Evolutionary conservation across 2,113 vertebrate species (phyloP), one percentile per base, ranked within the genome.

Genomic region (Planiliza haematocheilus): DNA sequence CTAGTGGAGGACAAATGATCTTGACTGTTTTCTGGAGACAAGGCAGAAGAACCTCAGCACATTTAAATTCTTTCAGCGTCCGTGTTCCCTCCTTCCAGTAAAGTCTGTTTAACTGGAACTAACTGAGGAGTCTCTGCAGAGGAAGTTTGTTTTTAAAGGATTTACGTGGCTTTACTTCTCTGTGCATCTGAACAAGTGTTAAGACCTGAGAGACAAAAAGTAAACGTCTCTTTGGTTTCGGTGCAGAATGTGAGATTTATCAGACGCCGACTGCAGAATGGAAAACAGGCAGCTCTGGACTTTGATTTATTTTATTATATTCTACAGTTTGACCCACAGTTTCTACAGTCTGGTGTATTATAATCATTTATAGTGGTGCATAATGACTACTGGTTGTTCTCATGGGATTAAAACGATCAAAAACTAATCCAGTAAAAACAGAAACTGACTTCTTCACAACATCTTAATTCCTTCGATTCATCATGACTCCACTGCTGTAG

Each of bases 1-100:
- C 24, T 5, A 30, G 24, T 30, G 17, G 14, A 13, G 20, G 37
- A 41, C 13, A 30, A 37, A 53, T 37, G 46, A 5, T 5, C 4
- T 10, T 17, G 2, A 56, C 43, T 4, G 12, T 1, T 11, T 20
- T 7, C 21, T 10, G 45, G 30, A 24, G 8, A 46, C 69, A 49
- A n/a, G n/a, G n/a, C n/a, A n/a, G n/a, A n/a, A n/a, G n/a, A n/a
- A n/a, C n/a, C n/a, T n/a, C n/a, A n/a, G n/a, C 38, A 36, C 43
- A 73, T 79, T 67, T 57, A 20, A 7, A 65, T 53, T 60, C 55
- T 62, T 72, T 3, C 0, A 55, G 12, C 18, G 1, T 11, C 49
- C 3, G 36, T 48, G 30, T 46, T 74, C 42, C 45, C 24, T 60
- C 20, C 18, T 18, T 64, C 50, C 53, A 24, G 12, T 17, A 14